phyloP scores from a whole-genome alignment of 2,888 invertebrate genomes.

The Ganaspis brasiliensis region DNA sequence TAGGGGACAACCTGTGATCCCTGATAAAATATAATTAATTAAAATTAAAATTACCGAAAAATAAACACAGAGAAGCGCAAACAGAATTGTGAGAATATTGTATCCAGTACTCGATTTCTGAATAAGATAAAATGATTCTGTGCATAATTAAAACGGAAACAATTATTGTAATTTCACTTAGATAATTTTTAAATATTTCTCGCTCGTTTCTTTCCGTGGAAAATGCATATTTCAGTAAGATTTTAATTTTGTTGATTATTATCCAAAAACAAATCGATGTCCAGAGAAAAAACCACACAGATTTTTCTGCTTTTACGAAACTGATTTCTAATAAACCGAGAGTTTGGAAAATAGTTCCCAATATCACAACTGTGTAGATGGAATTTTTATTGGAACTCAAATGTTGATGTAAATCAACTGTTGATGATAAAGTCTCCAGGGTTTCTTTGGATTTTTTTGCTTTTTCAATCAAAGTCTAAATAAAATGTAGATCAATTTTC shows the following conservation, averaged over 20 bases:
- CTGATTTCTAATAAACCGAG: conserved; percentile 21
- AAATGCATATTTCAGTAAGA: neutral
- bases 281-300: conserved; percentile 16
- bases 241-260: conserved; percentile 11
- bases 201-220: neutral
- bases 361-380: neutral
- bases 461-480: conserved; percentile 8
- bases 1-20: too few relatives aligned
- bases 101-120: conserved; percentile 14
- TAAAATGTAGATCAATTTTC: neutral
- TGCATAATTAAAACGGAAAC: neutral
- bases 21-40: too few relatives aligned
- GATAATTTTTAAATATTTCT: neutral
- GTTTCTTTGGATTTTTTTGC: conserved; percentile 27
- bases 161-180: neutral
- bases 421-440: conserved; percentile 18
- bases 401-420: neutral
- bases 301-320: conserved; percentile 25
- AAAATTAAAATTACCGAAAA: conserved; percentile 8
- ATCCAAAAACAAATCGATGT: conserved; percentile 28
- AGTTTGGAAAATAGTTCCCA: conserved; percentile 12
- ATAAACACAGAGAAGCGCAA: neutral
- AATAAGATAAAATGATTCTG: conserved; percentile 24
- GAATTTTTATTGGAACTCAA: neutral
- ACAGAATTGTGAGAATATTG: conserved; percentile 5